Evolutionary conservation across 2,888 invertebrate genomes (phyloP).

Genomic region (Drosophila parthenogenetica): DNA sequence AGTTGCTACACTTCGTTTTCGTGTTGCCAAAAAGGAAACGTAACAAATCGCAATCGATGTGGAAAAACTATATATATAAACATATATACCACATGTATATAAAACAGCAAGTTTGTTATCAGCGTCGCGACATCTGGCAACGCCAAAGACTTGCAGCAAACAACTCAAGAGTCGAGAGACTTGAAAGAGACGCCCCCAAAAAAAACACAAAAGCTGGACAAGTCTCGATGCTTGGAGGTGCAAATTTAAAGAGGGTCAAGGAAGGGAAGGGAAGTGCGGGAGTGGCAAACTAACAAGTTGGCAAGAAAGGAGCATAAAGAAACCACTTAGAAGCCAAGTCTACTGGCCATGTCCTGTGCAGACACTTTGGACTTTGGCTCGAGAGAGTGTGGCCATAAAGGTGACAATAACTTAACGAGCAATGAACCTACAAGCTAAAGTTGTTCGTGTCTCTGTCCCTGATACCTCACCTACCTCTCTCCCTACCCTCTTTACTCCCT

Average conservation of each 20-base stretch:
- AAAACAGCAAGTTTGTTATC: constrained; percentile 36
- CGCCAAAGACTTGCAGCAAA: constrained; percentile 29
- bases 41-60: constrained; percentile 45
- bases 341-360: constrained; percentile 71
- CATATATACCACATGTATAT: neutral
- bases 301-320: constrained; percentile 44
- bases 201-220: constrained; percentile 29
- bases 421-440: constrained; percentile 75
- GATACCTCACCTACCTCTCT: constrained; percentile 1
- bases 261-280: constrained; percentile 2
- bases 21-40: constrained; percentile 21
- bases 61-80: constrained; percentile 9
- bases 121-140: constrained; percentile 58
- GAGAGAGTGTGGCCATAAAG: constrained; percentile 64
- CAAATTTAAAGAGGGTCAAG: constrained; percentile 61
- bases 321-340: constrained; percentile 76
- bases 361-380: constrained; percentile 61
- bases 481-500: neutral
- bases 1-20: constrained; percentile 1
- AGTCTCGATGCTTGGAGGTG: constrained; percentile 45
- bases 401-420: constrained; percentile 83
- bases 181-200: constrained; percentile 32
- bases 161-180: constrained; percentile 21
- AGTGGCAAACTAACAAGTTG: constrained; percentile 42
- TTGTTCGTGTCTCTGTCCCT: constrained; percentile 28